Percentiles rank a stretch among this genome's conserved stretches.
phyloP scores from a whole-genome alignment of 2,888 invertebrate species.

The Hesperia comma region DNA sequence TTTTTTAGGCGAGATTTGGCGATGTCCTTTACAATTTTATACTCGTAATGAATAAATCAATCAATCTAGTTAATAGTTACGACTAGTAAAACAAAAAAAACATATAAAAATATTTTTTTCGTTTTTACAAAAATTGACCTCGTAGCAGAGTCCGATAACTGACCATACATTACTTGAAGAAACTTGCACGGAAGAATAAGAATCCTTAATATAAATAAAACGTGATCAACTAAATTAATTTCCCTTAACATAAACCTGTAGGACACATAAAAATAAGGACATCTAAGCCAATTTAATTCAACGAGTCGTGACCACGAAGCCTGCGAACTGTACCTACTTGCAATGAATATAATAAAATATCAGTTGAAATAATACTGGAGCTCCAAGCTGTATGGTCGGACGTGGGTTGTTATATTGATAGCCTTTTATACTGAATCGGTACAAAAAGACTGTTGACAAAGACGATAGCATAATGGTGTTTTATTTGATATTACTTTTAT shows the following conservation, averaged over 20 bases:
- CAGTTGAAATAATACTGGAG: constrained; percentile 71
- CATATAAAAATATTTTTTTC: too few species aligned
- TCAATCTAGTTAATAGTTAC: too few species aligned
- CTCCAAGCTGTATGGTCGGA: constrained; percentile 53
- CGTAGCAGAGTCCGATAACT: too few species aligned
- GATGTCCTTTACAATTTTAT: too few species aligned
- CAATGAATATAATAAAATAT: constrained; percentile 68
- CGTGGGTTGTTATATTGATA: constrained; percentile 71
- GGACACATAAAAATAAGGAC: constrained; percentile 34
- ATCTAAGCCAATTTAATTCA: constrained; percentile 37
- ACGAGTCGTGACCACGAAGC: constrained; percentile 37
- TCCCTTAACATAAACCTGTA: constrained; percentile 20
- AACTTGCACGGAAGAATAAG: not conserved
- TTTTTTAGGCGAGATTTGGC: too few species aligned
- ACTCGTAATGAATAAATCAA: too few species aligned
- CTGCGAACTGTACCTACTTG: constrained; percentile 61
- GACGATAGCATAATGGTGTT: constrained; percentile 38
- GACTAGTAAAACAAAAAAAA: too few species aligned
- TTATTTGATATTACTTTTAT: constrained; percentile 32
- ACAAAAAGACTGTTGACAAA: constrained; percentile 67
- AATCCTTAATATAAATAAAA: constrained; percentile 14
- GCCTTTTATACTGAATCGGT: constrained; percentile 61
- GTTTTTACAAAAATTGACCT: too few species aligned
- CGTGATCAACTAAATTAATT: constrained; percentile 35
- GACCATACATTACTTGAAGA: too few species aligned